Base-by-base conservation (phyloP, 1,140 invertebrate species). In the Colletes latitarsis region DNA sequence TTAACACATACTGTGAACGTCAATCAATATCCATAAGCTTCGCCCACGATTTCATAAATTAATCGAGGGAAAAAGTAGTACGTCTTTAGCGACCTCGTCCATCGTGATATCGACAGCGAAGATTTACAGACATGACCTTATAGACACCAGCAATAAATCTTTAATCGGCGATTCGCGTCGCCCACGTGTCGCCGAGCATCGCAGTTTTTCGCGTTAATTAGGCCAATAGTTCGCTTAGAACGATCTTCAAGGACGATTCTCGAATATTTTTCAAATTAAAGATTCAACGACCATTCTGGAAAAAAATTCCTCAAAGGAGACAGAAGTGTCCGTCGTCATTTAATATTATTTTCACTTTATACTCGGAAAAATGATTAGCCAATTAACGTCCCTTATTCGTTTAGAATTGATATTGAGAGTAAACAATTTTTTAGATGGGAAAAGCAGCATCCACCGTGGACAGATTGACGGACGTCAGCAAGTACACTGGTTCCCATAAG, bases 401-500 rank as follows among this genome's bases (percentile, higher is more conserved):
- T 30, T 30, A 30, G 30, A 30, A 30, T 30, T 30, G 30, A 2
- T 30, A 30, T 30, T 30, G 30, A 30, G 30, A 30, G 30, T 46
- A 46, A 46, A 46, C 43, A 46, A 46, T 30, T 73, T 84, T 78
- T 93, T 91, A 96, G 92, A 93, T 94, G 43, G 96, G 96, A 80
- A 96, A 96, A 30, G 93, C 94, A 46, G 95, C 96, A 0, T 95
- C 95, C 5, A 95, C 97, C 6, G 96, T 98, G 3, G 97, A 98
- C 76, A 94, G 98, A 72, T 90, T 99, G 82, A 99, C 98, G 10
- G 97, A 98, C 89, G 95, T 97, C 6, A 96, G 95, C 76, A 98
- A 97, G 91, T 99, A 98, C 93, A 98, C 98, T 0, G 98, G 98
- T 9, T 97, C 97, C 1, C 97, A 98, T 91, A 98, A 97, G 89